Base-by-base conservation (phyloP, 2,113 vertebrate genomes). In the Ciconia stormi region DNA sequence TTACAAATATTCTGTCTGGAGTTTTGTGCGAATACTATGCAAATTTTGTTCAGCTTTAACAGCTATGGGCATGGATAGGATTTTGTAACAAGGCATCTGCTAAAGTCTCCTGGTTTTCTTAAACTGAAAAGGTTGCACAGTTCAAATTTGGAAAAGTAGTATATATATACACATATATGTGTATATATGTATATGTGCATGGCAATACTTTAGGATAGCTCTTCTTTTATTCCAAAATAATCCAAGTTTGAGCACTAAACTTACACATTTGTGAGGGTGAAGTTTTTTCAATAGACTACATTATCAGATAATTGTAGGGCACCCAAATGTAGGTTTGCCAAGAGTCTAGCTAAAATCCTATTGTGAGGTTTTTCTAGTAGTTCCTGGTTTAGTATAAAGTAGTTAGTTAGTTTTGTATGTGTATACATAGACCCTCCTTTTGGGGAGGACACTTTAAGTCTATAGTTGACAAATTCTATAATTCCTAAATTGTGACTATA, bases 1-100 rank as follows among this genome's bases (percentile, higher is more conserved):
- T 97, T 95, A 96, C 95, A 95, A 96, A 96, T 97, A 87, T 55
- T 61, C 88, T 94, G 67, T 90, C 92, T 88, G 32, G 89, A 96
- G 85, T 93, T 95, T 82, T 95, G 44, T 82, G 65, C 3, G 58
- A 86, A 87, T 79, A 42, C 32, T 94, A 78, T 96, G 90, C 87
- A 96, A 90, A 95, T 92, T 89, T 72, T 91, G n/a, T 88, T 97
- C 47, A 86, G 92, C 71, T 90, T 95, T 94, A 95, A 93, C 72
- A 96, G 40, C 87, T 95, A 63, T 23, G 18, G 38, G 56, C 49
- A 96, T 76, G 53, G 56, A 76, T 53, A 78, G 21, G 52, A 74
- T 91, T 96, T 95, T 88, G 89, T 91, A 88, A 84, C 53, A 78
- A 44, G n/a, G 52, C 36, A 50, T 74, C 66, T 92, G 50, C 23